Conservation (phyloP, 2,888 invertebrate genomes). For the Heliconius ethilla region DNA sequence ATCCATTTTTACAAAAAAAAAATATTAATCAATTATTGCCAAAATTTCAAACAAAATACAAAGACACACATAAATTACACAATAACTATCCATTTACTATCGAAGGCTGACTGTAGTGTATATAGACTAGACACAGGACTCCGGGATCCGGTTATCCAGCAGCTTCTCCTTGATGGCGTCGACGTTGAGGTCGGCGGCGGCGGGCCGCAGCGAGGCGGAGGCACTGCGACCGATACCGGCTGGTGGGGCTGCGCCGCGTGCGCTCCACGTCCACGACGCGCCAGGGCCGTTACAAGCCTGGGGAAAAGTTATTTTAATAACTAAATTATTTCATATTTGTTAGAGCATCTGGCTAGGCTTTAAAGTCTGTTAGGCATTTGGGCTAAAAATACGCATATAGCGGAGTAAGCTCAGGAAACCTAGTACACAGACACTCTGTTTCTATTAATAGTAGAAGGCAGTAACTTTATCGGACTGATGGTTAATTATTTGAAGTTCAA, state of each 20-base stretch:
- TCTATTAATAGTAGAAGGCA: no score
- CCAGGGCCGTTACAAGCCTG: constrained; percentile 80
- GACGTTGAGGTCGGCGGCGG: constrained; percentile 84
- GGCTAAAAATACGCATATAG: no score
- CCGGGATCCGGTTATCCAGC: constrained; percentile 92
- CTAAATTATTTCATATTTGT: not conserved
- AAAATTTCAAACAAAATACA: not conserved
- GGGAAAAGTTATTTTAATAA: constrained; percentile 19
- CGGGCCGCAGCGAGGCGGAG: constrained; percentile 72
- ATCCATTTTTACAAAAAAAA: constrained; percentile 1
- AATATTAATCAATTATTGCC: not conserved
- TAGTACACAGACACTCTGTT: no score
- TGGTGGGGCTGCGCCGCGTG: constrained; percentile 69
- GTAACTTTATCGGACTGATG: no score
- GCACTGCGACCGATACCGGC: constrained; percentile 69
- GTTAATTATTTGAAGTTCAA: no score
- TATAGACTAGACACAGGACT: constrained; percentile 89
- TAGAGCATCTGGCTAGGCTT: not conserved
- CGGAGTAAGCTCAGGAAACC: no score
- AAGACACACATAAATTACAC: not conserved
- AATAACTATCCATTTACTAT: not conserved
- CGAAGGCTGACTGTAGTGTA: not conserved
- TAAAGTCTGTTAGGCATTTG: not conserved
- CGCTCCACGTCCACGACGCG: constrained; percentile 81
- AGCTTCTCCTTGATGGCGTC: constrained; percentile 93